Evolutionary conservation across 2,888 invertebrate species (phyloP).

Genomic region (Rotaria macrura): DNA sequence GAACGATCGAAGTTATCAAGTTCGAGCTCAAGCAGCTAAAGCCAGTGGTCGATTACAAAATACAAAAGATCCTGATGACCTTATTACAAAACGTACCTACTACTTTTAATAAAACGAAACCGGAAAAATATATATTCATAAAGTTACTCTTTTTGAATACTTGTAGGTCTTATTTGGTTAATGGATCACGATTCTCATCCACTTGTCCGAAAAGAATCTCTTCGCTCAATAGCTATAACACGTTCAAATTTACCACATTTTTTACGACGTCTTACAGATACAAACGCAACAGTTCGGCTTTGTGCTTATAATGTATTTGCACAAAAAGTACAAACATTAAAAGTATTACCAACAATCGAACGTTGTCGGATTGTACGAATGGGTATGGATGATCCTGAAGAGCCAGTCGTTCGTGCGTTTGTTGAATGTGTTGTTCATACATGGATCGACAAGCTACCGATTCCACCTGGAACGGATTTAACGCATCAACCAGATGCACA

Average conservation of each 20-base stretch:
- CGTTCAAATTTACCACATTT: background rate
- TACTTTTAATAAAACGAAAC: background rate
- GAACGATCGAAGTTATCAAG: constrained; percentile 6
- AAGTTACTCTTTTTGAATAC: background rate
- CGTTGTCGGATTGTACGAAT: background rate
- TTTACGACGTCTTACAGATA: background rate
- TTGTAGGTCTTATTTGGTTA: background rate
- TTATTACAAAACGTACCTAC: background rate
- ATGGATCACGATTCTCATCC: constrained; percentile 14
- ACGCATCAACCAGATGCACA: background rate
- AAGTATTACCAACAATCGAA: background rate
- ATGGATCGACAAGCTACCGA: background rate
- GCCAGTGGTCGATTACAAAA: background rate
- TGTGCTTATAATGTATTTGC: background rate
- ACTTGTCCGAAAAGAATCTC: constrained; percentile 8
- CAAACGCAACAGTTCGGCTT: background rate
- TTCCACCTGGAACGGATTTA: background rate
- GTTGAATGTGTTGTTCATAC: background rate
- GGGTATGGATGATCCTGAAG: constrained; percentile 15
- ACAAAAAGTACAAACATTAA: constrained; percentile 15
- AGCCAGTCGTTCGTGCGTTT: background rate
- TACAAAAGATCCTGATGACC: constrained; percentile 15
- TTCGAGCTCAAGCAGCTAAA: constrained; percentile 4
- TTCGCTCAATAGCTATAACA: constrained; percentile 1
- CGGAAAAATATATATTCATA: too few relatives aligned